phyloP scores from a whole-genome alignment of 2,797 vertebrate species.

The Knipowitschia caucasica region DNA sequence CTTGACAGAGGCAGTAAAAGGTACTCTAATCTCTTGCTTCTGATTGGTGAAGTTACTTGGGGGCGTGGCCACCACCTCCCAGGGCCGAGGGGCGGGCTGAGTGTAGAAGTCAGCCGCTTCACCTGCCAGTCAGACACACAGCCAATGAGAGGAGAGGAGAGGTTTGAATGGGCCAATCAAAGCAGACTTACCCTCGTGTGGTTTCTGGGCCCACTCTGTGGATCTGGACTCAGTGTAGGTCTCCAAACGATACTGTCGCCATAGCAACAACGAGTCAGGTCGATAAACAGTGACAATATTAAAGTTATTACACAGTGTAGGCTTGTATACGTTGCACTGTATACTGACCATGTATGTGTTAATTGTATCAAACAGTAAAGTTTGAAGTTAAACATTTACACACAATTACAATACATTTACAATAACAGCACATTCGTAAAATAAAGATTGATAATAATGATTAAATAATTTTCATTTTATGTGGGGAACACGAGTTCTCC shows the following conservation, averaged over 20 bases:
- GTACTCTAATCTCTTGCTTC: slow-evolving; percentile 60
- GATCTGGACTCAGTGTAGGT: slow-evolving; percentile 66
- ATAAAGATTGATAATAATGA: too few species aligned
- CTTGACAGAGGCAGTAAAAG: slow-evolving; percentile 72
- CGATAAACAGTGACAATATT: too few species aligned
- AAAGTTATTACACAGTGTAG: too few species aligned
- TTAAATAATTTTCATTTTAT: too few species aligned
- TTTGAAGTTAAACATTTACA: too few species aligned
- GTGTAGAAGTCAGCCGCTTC: slow-evolving; percentile 67
- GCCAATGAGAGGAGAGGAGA: neutral
- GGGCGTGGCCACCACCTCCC: slow-evolving; percentile 57
- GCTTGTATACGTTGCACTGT: too few species aligned
- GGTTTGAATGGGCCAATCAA: neutral
- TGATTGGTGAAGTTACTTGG: slow-evolving; percentile 59
- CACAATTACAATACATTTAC: too few species aligned
- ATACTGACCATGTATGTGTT: too few species aligned
- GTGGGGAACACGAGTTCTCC: too few species aligned
- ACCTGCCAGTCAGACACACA: slow-evolving; percentile 46
- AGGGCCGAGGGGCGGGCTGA: slow-evolving; percentile 65
- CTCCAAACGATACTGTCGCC: slow-evolving; percentile 79
- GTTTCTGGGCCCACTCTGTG: slow-evolving; percentile 55
- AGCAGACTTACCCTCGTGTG: slow-evolving; percentile 43
- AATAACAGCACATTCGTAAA: too few species aligned
- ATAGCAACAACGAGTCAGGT: too few species aligned
- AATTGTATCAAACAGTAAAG: too few species aligned